Evolutionary conservation across 2,888 invertebrate genomes (phyloP).

Genomic region (Oegoconia quadripuncta): DNA sequence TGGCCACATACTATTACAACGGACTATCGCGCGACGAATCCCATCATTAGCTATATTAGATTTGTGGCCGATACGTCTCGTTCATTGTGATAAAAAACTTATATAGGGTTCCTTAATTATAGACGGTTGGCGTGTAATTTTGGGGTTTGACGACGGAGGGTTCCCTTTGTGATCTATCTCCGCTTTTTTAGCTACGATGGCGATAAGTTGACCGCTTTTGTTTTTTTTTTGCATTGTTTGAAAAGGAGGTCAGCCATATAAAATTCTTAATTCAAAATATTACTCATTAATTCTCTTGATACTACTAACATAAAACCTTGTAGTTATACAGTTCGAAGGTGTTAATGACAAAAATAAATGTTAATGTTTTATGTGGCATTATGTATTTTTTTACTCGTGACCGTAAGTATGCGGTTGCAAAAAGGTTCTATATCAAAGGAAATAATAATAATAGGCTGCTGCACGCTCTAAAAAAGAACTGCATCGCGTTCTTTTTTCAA

Average conservation of each 20-base stretch:
- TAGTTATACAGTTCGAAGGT: too few relatives aligned
- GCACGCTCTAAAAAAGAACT: slow-evolving; percentile 13
- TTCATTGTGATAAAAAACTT: slow-evolving; percentile 58
- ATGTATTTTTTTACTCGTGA: too few relatives aligned
- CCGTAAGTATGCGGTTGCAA: background rate
- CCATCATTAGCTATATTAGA: slow-evolving; percentile 69
- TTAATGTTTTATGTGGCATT: too few relatives aligned
- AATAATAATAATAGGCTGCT: slow-evolving; percentile 15
- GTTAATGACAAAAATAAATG: too few relatives aligned
- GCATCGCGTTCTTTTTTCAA: slow-evolving; percentile 30
- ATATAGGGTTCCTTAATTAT: slow-evolving; percentile 57
- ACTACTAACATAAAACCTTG: too few relatives aligned
- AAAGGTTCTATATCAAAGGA: slow-evolving; percentile 11
- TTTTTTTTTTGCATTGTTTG: slow-evolving; percentile 7
- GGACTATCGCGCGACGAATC: slow-evolving; percentile 48
- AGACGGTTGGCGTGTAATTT: slow-evolving; percentile 50
- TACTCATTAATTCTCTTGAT: too few relatives aligned
- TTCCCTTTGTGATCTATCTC: slow-evolving; percentile 41
- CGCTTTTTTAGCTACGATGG: slow-evolving; percentile 26
- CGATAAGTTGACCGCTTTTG: slow-evolving; percentile 6
- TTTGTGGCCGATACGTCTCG: slow-evolving; percentile 58
- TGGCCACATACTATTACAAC: too few relatives aligned
- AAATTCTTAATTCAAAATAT: too few relatives aligned
- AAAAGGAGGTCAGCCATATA: too few relatives aligned
- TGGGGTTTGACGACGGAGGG: slow-evolving; percentile 45